Evolutionary conservation across 2,113 vertebrate species (phyloP), one percentile per base, ranked within the genome.

Genomic region (Mionectes macconnelli): DNA sequence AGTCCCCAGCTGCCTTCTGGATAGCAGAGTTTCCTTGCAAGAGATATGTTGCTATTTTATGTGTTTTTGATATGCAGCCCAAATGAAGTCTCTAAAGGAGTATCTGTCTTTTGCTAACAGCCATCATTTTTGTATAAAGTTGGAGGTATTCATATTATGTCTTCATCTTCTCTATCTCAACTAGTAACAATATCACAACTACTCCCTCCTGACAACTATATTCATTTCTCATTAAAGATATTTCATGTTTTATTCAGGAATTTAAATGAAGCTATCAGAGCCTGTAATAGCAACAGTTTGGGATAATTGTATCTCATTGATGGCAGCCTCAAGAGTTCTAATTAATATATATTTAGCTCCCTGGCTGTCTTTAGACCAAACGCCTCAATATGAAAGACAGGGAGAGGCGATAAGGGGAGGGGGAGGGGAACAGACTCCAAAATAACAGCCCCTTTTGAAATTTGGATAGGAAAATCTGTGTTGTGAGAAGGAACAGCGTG

Each of bases 201-300:
- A 96, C 97, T 98, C 98, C 98, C 98, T 97, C 93, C 97, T 98
- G 98, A 98, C 98, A 98, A 98, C 97, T 97, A 97, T 98, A 97
- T 98, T 98, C 98, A 98, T 98, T 98, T 98, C 98, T 98, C 98
- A 98, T 98, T 98, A 98, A 97, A 98, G 97, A 98, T 98, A 98
- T 98, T 98, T 98, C 98, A 98, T 98, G 98, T 98, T 98, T 98
- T 98, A 98, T 98, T 98, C 98, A 98, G 98, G 97, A 98, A 98
- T 98, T 98, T 98, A 98, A 98, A 98, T 98, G 98, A 98, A 98
- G 98, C 98, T 98, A 98, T 98, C 98, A 98, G 97, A 97, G 97
- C 97, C 97, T 52, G 96, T 98, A 98, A 98, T 98, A 98, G 97
- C 98, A 98, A 98, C 98, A 98, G 97, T 98, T 98, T 98, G 98